Percentiles rank a stretch among this genome's conserved stretches.
Conservation (phyloP, 92 coral and sea anemone genomes). For the Palythoa caribaeorum region DNA sequence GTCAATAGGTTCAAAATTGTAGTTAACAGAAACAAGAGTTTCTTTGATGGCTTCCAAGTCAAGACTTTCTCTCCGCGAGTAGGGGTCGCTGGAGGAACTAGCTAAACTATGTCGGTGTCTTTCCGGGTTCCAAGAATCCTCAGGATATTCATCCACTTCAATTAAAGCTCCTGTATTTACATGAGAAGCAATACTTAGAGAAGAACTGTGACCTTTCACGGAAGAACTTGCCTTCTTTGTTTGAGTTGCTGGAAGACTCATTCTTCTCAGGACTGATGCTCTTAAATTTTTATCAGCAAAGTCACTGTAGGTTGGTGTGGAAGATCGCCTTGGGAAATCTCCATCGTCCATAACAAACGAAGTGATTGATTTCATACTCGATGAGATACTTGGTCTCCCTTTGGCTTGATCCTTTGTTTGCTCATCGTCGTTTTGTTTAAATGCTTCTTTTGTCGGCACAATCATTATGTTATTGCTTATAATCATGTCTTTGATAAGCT, state of each 20-base stretch:
- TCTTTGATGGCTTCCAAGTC: constrained; percentile 35
- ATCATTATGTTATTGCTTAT: constrained; percentile 76
- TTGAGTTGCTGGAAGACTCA: constrained; percentile 33
- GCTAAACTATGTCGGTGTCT: constrained; percentile 11
- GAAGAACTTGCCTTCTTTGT: background rate
- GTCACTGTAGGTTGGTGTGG: constrained; percentile 33
- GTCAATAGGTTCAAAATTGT: constrained; percentile 57
- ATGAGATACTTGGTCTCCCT: background rate
- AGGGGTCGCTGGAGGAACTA: constrained; percentile 7
- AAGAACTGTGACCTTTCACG: background rate
- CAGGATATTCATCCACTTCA: constrained; percentile 27
- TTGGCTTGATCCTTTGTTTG: background rate
- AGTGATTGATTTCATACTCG: background rate
- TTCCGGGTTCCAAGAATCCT: background rate
- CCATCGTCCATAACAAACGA: background rate
- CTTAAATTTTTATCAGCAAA: constrained; percentile 32
- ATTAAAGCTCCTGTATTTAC: background rate
- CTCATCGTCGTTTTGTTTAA: constrained; percentile 45
- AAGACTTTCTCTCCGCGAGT: constrained; percentile 42
- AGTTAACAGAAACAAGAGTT: constrained; percentile 9
- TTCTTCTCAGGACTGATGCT: background rate
- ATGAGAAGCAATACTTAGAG: background rate
- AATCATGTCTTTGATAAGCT: constrained; percentile 92
- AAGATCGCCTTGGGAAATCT: background rate
- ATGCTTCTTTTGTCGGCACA: constrained; percentile 78